Base-by-base conservation (phyloP, 2,888 invertebrate species). In the Stenchaetothrips biformis region DNA sequence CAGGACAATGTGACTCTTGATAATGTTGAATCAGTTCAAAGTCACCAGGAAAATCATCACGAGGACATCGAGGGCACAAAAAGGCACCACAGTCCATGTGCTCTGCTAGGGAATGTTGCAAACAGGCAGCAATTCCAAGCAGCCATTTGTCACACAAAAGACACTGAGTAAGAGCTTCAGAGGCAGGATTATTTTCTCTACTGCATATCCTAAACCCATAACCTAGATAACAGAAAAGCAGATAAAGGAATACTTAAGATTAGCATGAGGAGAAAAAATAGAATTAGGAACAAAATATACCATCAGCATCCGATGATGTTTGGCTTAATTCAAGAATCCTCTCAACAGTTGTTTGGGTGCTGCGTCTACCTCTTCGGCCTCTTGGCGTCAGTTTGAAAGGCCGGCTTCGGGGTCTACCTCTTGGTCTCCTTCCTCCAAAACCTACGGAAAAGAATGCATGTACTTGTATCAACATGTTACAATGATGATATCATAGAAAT, bases 11-110 rank as follows among this genome's bases (percentile, higher is more conserved):
- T 21, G 67, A 74, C 67, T 74, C 67, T 21, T 74, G 67, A 11
- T 74, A 74, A 11, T 74, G 67, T 25, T 74, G 67, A 25, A 74
- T 74, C 9, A 74, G 25, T 25, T 74, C 67, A 74, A 74, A 74
- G 25, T 74, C 67, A 74, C 67, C 67, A 74, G 67, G 67, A 74
- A 74, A 74, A 25, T 74, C 67, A 25, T 74, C 67, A 8, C 67
- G 67, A 7, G 67, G 67, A 25, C 67, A 74, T 4, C 67, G 67
- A 11, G 67, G 67, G 25, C 67, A 74, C n/a, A 74, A 21, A 11
- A 74, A 74, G 11, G 25, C 7, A 21, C 67, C 67, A 21, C 67
- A 74, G 25, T 74, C 67, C 67, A 74, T 74, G 67, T 74, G 67
- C 9, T n/a, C 25, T 2, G 67, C n/a, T 21, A 74, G 67, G 7